Evolutionary conservation across 1,140 invertebrate species (phyloP).

Genomic region (Anastrepha obliqua): DNA sequence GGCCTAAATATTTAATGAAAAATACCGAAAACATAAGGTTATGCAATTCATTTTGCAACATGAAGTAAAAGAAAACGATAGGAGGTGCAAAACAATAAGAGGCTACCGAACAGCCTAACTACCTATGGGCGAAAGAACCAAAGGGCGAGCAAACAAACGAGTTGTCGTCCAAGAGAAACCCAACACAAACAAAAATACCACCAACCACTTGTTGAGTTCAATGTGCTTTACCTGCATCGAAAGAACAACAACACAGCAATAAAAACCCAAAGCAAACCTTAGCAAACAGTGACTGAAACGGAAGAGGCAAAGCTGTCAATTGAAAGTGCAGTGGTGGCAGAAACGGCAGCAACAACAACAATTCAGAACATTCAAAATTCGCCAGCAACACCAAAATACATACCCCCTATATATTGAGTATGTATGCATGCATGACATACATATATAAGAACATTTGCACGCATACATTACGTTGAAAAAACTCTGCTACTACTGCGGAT

Average conservation of each 20-base stretch:
- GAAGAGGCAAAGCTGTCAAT: neutral
- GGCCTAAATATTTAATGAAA: too few relatives aligned
- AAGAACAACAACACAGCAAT: neutral
- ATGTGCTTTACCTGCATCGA: constrained; percentile 61
- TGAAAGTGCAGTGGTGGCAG: constrained; percentile 21
- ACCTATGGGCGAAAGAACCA: constrained; percentile 1
- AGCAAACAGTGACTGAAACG: constrained; percentile 12
- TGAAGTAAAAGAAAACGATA: neutral
- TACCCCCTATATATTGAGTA: neutral
- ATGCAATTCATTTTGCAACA: neutral
- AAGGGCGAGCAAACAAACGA: constrained; percentile 27
- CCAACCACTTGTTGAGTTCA: constrained; percentile 58
- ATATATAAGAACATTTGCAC: neutral
- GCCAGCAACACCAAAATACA: neutral
- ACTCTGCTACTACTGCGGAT: neutral
- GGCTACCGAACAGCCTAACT: neutral
- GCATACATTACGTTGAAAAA: neutral
- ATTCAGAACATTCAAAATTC: constrained; percentile 11
- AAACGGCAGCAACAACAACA: constrained; percentile 31
- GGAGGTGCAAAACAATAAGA: neutral
- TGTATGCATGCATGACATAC: neutral
- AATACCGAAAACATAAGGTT: neutral
- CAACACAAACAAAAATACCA: neutral
- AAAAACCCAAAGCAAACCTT: neutral
- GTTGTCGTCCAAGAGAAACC: constrained; percentile 4